Conservation (phyloP, 2,113 vertebrate genomes). For the Uropsilus gracilis region DNA sequence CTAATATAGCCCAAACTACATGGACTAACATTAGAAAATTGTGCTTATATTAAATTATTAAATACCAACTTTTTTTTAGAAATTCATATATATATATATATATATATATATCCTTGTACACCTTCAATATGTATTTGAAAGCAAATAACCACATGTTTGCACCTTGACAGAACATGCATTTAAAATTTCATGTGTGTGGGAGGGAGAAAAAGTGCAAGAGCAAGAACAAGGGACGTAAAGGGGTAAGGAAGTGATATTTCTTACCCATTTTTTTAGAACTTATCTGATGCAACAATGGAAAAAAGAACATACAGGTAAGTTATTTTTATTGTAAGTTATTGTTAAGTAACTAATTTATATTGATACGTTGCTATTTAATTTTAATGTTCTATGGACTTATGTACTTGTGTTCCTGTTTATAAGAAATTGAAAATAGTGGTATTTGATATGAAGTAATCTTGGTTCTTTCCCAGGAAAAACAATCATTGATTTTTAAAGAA, state of each 20-base stretch:
- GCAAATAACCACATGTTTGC: neutral
- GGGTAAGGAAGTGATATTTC: neutral
- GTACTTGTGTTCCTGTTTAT: neutral
- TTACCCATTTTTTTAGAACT: neutral
- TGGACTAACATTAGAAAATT: neutral
- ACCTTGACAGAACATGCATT: neutral
- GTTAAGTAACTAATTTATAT: no score
- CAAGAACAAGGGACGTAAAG: no score
- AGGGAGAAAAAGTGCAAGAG: neutral
- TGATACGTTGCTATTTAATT: neutral
- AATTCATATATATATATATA: no score
- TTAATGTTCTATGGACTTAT: neutral
- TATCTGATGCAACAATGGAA: neutral
- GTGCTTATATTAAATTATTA: neutral
- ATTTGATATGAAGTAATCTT: constrained; percentile 29
- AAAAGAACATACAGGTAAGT: neutral
- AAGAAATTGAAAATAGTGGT: neutral
- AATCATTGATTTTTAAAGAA: constrained; percentile 10
- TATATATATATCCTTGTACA: neutral
- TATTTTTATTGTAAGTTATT: no score
- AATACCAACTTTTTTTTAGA: constrained; percentile 5
- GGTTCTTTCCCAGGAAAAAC: neutral
- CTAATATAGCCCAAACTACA: neutral
- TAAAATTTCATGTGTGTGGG: neutral
- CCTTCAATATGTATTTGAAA: neutral